Base-by-base conservation (phyloP, 2,113 vertebrate species). In the Arenaria interpres region DNA sequence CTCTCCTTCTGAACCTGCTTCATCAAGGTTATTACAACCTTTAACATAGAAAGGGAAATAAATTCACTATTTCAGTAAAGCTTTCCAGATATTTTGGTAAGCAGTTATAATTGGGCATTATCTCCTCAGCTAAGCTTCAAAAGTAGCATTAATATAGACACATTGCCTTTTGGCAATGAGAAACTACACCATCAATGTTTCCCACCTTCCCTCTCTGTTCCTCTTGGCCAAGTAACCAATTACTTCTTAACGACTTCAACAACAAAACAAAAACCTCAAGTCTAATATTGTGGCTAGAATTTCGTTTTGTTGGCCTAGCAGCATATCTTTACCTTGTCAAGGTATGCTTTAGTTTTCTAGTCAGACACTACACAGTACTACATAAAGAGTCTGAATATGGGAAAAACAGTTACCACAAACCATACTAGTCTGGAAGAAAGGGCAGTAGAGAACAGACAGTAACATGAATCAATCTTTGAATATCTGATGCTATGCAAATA, bases 21-120 rank as follows among this genome's bases (percentile, higher is more conserved):
- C 96, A 98, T 98, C 89, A 99, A 95, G 41, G 97, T 99, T 88
- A 99, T 23, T 46, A 98, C 82, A 82, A 99, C 98, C 99, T 99
- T 81, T 46, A 94, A 91, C 25, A 85, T 3, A 6, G 28, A 22
- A 96, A 46, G 16, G 32, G 21, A 59, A 41, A 37, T 27, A 85
- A 88, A 32, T 79, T 53, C 35, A 92, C 1, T 41, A 62, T 56
- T 57, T 60, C 62, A 77, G 16, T 45, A 23, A 67, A 41, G 54
- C 22, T 48, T 51, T 24, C 37, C 37, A 88, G 68, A 64, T 41
- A 54, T 41, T 22, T 73, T 1, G 13, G 8, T 30, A 59, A 23
- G 23, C 41, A 88, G 66, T 64, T 78, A 71, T 6, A 63, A 32
- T 5, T 6, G 28, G 18, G 6, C 5, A 4, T 59, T 41, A 51